Percentiles rank a stretch among this genome's conserved stretches.
phyloP scores from a whole-genome alignment of 2,888 invertebrate genomes.

The Sisyra nigra region DNA sequence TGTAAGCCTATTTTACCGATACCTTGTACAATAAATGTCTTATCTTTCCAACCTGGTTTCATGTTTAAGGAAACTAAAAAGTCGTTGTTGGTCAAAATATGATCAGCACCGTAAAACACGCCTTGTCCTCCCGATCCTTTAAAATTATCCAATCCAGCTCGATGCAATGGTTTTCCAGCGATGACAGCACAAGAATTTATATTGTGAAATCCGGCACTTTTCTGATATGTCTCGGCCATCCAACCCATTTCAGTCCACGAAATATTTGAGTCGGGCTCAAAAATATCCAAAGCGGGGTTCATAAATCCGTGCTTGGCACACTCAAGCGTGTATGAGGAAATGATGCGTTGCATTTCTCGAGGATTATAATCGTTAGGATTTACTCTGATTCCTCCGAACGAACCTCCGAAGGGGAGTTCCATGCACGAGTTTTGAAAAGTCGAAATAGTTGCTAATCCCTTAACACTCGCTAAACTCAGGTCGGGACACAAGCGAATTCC shows the following conservation, averaged over 20 bases:
- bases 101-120: slow-evolving; percentile 17
- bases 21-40: slow-evolving; percentile 24
- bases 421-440: slow-evolving; percentile 22
- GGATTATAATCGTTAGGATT: slow-evolving; percentile 17
- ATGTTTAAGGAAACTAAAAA: slow-evolving; percentile 17
- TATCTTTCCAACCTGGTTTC: slow-evolving; percentile 17
- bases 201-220: slow-evolving; percentile 2
- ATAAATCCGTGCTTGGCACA: slow-evolving; percentile 15
- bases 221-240: slow-evolving; percentile 12
- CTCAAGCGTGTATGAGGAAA: slow-evolving; percentile 17
- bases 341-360: slow-evolving; percentile 19
- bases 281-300: slow-evolving; percentile 18
- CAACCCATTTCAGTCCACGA: slow-evolving; percentile 19
- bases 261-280: slow-evolving; percentile 22
- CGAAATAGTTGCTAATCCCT: slow-evolving; percentile 20
- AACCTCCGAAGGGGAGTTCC: slow-evolving; percentile 21
- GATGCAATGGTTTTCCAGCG: neutral
- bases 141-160: slow-evolving; percentile 15
- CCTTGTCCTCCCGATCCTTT: slow-evolving; percentile 18
- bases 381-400: slow-evolving; percentile 22
- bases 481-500: slow-evolving; percentile 20
- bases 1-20: slow-evolving; percentile 21
- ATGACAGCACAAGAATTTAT: slow-evolving; percentile 2
- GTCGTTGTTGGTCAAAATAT: slow-evolving; percentile 19
- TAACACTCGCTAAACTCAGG: slow-evolving; percentile 21